Evolutionary conservation across 2,888 invertebrate species (phyloP), one percentile per base, ranked within the genome.

Genomic region (Folsomia manolachei): DNA sequence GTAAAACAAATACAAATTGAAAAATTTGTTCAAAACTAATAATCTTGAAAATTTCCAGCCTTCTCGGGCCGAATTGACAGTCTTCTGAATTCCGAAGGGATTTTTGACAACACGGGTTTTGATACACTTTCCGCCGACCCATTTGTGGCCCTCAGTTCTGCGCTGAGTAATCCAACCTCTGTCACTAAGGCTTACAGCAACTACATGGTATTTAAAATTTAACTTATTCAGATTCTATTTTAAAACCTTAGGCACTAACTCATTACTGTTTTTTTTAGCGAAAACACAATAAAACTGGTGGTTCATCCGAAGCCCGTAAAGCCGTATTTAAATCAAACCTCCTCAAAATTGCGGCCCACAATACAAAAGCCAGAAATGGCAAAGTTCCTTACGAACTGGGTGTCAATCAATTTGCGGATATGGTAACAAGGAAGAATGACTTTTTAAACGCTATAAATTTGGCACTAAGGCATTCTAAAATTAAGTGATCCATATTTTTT

Each of bases 361-460:
- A 64, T 26, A 64, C 27, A 2, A 64, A 27, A 27, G 64, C 64
- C 11, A 24, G 64, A 39, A 14, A 18, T 19, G 69, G 69, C 18
- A 27, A 62, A 21, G 9, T 1, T 14, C 23, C 62, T 7, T 69
- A 62, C 23, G 62, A 61, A 27, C 61, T 62, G 62, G 62, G 69
- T 1, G 51, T 69, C 11, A 69, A 69, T 19, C 1, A 39, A 24
- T 69, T 69, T 61, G 25, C 69, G 1, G 69, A 69, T 21, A 62
- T 69, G 69, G 69, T 69, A 60, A 27, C n/a, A n/a, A 11, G n/a
- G 11, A 51, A 51, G 51, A 51, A 51, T 51, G 51, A 51, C 9
- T n/a, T 26, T 26, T 26, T 26, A 21, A 24, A 63, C 39, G 39
- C 14, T 9, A 39, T 9, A 39, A 39, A 39, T 39, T 39, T 39